A percentile compares a stretch with the other conserved stretches of the same genome.
phyloP scores from a whole-genome alignment of 2,797 vertebrate species.

The Lacerta agilis region DNA sequence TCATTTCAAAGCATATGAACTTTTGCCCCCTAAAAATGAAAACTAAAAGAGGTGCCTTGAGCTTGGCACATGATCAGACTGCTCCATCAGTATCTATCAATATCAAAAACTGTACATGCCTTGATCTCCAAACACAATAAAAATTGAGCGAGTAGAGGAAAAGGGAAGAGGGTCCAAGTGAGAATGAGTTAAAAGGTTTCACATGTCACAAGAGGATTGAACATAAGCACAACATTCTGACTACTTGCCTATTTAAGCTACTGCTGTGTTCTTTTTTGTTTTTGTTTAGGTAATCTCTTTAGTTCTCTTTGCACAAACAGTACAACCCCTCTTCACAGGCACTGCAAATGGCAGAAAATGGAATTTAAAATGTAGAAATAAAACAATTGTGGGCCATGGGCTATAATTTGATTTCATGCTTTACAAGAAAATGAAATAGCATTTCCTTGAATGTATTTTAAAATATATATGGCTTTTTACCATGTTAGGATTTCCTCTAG shows the following conservation, averaged over 20 bases:
- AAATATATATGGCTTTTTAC: slow-evolving; percentile 68
- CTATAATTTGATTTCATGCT: slow-evolving; percentile 84
- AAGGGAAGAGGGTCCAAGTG: slow-evolving; percentile 14
- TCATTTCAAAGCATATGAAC: slow-evolving; percentile 5
- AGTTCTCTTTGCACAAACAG: slow-evolving; percentile 73
- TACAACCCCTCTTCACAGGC: slow-evolving; percentile 68
- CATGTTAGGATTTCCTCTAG: slow-evolving; percentile 82
- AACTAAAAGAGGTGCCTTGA: slow-evolving; percentile 26
- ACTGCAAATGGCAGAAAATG: slow-evolving; percentile 74
- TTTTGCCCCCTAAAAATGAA: slow-evolving; percentile 5
- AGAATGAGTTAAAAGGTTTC: slow-evolving; percentile 3
- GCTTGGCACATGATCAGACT: slow-evolving; percentile 19
- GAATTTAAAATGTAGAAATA: slow-evolving; percentile 79
- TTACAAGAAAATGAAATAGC: slow-evolving; percentile 80
- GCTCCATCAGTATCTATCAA: neutral
- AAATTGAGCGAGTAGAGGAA: neutral
- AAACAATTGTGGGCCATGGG: slow-evolving; percentile 75
- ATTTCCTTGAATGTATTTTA: slow-evolving; percentile 77
- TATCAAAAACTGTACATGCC: slow-evolving; percentile 18
- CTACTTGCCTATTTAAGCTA: slow-evolving; percentile 61
- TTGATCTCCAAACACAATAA: slow-evolving; percentile 33
- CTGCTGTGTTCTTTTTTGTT: slow-evolving; percentile 39
- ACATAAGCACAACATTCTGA: neutral
- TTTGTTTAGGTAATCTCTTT: slow-evolving; percentile 69
- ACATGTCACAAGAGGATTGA: neutral